Evolutionary conservation across 2,113 vertebrate genomes (phyloP), one percentile per base, ranked within the genome.

Genomic region (Orthochromis indermauri): DNA sequence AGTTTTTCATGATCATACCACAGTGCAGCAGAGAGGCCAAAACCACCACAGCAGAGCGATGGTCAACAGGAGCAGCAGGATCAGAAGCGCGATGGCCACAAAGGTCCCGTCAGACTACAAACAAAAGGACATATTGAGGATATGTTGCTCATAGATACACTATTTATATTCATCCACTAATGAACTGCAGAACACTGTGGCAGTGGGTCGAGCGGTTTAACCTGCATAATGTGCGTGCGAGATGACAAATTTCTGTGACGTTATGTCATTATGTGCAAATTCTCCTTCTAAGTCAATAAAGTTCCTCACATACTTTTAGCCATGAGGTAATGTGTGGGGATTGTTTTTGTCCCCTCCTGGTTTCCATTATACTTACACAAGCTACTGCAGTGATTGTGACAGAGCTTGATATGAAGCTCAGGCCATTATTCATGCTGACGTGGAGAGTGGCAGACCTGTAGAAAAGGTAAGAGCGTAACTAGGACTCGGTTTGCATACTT

Each of bases 11-110:
- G 8, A 66, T 95, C 97, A 95, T 96, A 99, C 99, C 98, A 99
- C 97, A 0, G 99, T 99, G 95, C 99, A 99, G 95, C 99, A 99
- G 13, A 99, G 98, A 3, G 99, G 99, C 99, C 99, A 99, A 96
- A 99, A 99, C 99, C 99, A 99, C 99, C 99, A 99, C 47, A 99
- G 96, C 31, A 99, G 95, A 3, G 90, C 96, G 89, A 99, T n/a
- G 0, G 95, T 96, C 94, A 99, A 93, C 63, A 99, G 96, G 4
- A 99, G 96, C 92, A 99, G 97, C 37, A 99, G 97, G 92, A 99
- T 97, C 84, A 99, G 94, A 92, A 99, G 90, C 2, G 98, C 97
- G 0, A 99, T 97, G 3, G 98, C 98, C 96, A 99, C 96, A 91
- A 98, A 98, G 28, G 97, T 99, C 84, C 98, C 98, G 0, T 99